Base-by-base conservation (phyloP, 1,140 invertebrate species). In the Caligus rogercresseyi region DNA sequence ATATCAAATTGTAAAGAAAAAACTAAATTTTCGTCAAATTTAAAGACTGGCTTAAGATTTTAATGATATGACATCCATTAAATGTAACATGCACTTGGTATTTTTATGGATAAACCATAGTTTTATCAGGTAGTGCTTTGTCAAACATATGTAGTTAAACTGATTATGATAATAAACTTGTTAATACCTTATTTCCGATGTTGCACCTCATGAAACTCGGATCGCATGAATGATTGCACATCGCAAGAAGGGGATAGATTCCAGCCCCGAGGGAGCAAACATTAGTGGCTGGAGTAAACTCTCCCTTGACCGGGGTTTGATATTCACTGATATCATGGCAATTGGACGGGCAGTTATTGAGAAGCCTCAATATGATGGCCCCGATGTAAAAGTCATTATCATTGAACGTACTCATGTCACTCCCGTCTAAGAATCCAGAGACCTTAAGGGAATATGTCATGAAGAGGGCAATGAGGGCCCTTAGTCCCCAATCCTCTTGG, bases 191-290 rank as follows among this genome's bases (percentile, higher is more conserved):
- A 31, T 60, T 60, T 20, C 24, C 57, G 1, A 25, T 60, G 25
- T 60, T 60, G n/a, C 57, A 60, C n/a, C 57, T 1, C 57, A 60
- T 60, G 16, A 60, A 60, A 25, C 18, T 18, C n/a, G 57, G 57
- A 25, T 25, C 26, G n/a, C 57, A 60, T 11, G 24, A 26, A 25
- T 60, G 57, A 43, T 60, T 60, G 24, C 25, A 25, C 11, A 60
- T 18, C 16, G 57, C 57, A 21, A 60, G 26, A 31, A 18, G 16
- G 2, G 57, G 57, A 60, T 60, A 60, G 16, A 60, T 25, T 3
- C 24, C 57, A 25, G 57, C 57, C 18, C 57, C 57, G 3, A 60
- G 16, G 14, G 57, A 60, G 16, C 18, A 21, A 16, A 31, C 51
- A 1, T 3, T 25, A 31, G 25, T 31, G 16, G 23, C 24, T n/a